Evolutionary conservation across 1,140 invertebrate species (phyloP), one percentile per base, ranked within the genome.

Genomic region (Heterodera schachtii): DNA sequence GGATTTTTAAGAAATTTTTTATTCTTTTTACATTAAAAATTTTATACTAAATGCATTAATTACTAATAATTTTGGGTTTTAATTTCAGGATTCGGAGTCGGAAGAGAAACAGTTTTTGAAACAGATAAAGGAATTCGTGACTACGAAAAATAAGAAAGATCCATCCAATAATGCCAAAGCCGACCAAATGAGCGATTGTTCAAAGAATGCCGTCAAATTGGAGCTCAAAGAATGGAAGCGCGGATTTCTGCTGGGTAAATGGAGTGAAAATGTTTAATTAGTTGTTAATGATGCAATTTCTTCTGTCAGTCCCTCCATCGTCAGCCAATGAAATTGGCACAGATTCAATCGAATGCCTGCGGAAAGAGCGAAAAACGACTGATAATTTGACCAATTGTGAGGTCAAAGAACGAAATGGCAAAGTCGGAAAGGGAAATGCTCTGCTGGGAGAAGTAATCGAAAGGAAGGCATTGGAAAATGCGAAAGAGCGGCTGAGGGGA

Each of bases 51-150:
- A n/a, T n/a, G n/a, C n/a, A n/a, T n/a, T n/a, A n/a, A n/a, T n/a
- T n/a, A n/a, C n/a, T n/a, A n/a, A n/a, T n/a, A n/a, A n/a, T n/a
- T n/a, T n/a, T n/a, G n/a, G n/a, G n/a, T 75, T 75, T 21, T 9
- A n/a, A 52, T 75, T 75, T 52, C n/a, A 75, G 74, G 64, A 78
- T n/a, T 69, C 76, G 7, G 76, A 78, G 31, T 8, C 3, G 5
- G 76, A 78, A 46, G 76, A 78, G 31, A 44, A 64, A 78, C 57
- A 69, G 43, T 78, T 78, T 47, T 47, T 78, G 31, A 8, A 67
- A 66, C 44, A 78, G 66, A 69, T 78, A 16, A 78, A 69, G 60
- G 66, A 21, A 41, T 78, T 70, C 16, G 44, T 70, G 13, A 41
- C 47, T 46, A n/a, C n/a, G n/a, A n/a, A n/a, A 78, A 78, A 46